Percentiles rank a stretch among this genome's conserved stretches.
Evolutionary conservation across 1,140 invertebrate genomes (phyloP).

Genomic region (Meteorus sp.): DNA sequence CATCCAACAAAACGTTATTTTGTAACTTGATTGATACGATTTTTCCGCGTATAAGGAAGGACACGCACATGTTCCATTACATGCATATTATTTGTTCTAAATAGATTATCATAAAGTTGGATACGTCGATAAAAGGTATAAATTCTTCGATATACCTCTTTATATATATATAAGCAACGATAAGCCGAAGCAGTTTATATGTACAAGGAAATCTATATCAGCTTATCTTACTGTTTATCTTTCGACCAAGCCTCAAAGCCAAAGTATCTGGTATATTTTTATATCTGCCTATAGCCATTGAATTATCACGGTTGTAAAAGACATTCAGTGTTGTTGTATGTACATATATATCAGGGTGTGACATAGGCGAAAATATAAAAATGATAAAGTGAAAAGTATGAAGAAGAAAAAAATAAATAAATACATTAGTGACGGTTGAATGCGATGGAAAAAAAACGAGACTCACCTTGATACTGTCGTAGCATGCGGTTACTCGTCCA

Average conservation of each 20-base stretch:
- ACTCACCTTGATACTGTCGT: constrained; percentile 99
- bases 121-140: constrained; percentile 6
- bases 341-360: neutral
- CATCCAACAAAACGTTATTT: too few relatives aligned
- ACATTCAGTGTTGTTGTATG: neutral
- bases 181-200: constrained; percentile 21
- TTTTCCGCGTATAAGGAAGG: neutral
- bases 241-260: constrained; percentile 16
- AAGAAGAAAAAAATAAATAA: neutral
- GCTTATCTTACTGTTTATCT: constrained; percentile 19
- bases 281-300: neutral
- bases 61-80: too few relatives aligned
- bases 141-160: neutral
- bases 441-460: too few relatives aligned
- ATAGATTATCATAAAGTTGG: neutral
- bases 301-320: neutral
- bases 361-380: neutral
- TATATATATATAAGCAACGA: neutral
- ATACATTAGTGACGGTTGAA: neutral
- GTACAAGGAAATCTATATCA: constrained; percentile 10
- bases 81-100: neutral
- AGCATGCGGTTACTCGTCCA: constrained; percentile 98
- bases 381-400: neutral
- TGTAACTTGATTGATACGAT: too few relatives aligned
- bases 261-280: neutral